Evolutionary conservation across 2,113 vertebrate species (phyloP).

Genomic region (Mohoua ochrocephala): DNA sequence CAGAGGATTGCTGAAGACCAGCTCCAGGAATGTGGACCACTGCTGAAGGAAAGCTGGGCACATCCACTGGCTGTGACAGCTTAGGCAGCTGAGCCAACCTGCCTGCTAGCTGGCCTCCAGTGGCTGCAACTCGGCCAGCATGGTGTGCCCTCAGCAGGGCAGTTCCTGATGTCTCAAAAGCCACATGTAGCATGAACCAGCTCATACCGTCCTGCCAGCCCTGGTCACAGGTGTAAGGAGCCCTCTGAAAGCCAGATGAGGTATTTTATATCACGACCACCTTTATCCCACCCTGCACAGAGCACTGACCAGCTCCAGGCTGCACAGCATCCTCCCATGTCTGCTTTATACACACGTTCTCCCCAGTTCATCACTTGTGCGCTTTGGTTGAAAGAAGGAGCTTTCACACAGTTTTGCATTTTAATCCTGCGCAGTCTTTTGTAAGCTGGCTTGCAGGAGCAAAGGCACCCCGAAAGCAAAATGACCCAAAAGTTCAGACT

Average conservation of each 20-base stretch:
- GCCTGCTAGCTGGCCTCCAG: background rate
- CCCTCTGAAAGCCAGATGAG: background rate
- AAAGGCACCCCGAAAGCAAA: background rate
- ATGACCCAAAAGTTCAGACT: background rate
- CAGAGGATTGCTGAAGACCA: background rate
- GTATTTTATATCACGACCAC: background rate
- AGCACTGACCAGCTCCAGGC: background rate
- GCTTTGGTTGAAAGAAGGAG: background rate
- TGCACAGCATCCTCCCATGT: background rate
- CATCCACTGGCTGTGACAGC: background rate
- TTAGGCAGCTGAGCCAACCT: background rate
- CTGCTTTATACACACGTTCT: background rate
- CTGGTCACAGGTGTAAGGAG: background rate
- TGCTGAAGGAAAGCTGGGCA: background rate
- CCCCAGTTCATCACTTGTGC: background rate
- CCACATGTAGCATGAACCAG: background rate
- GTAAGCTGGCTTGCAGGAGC: background rate
- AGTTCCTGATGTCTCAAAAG: background rate
- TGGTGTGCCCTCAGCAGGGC: background rate
- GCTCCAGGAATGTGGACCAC: background rate
- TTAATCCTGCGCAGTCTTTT: background rate
- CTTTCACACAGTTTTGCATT: background rate
- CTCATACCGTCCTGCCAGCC: background rate
- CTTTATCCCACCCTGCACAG: background rate
- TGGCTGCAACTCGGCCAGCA: rapidly evolving